phyloP scores from a whole-genome alignment of 2,797 vertebrate genomes.

The Sebastolobus altivelis region DNA sequence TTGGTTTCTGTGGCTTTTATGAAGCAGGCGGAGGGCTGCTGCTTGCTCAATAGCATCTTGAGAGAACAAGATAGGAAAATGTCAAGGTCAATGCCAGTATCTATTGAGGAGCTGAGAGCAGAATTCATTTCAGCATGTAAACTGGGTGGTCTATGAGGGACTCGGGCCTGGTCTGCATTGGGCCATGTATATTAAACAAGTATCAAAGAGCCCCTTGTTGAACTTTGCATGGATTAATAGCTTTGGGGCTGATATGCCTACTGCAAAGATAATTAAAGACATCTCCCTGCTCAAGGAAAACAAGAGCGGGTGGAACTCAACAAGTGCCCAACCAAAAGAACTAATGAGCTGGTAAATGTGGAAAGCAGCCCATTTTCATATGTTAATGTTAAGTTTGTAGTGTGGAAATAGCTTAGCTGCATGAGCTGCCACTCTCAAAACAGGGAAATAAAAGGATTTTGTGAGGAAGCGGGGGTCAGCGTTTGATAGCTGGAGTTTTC shows the following conservation, averaged over 20 bases:
- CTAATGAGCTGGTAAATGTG: constrained; percentile 87
- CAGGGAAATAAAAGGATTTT: constrained; percentile 59
- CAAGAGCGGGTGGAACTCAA: constrained; percentile 77
- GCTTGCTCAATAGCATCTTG: constrained; percentile 49
- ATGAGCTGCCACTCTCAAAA: constrained; percentile 69
- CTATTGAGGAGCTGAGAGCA: constrained; percentile 54
- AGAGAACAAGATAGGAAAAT: constrained; percentile 52
- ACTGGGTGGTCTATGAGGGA: constrained; percentile 74
- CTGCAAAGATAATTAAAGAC: constrained; percentile 82
- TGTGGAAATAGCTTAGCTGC: constrained; percentile 72
- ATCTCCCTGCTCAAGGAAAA: constrained; percentile 73
- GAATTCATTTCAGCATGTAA: constrained; percentile 62
- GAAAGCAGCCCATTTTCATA: constrained; percentile 86
- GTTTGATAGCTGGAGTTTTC: constrained; percentile 79
- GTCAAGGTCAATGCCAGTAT: constrained; percentile 46
- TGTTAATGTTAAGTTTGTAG: constrained; percentile 84
- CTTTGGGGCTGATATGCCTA: constrained; percentile 66
- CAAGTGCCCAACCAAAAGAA: constrained; percentile 78
- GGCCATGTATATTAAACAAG: constrained; percentile 78
- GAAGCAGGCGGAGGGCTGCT: neutral
- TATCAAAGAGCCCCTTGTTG: constrained; percentile 72
- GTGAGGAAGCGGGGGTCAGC: constrained; percentile 34
- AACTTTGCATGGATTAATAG: constrained; percentile 79
- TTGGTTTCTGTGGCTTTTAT: constrained; percentile 29
- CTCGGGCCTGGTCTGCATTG: constrained; percentile 45